Percentiles rank a stretch among this genome's conserved stretches.
Evolutionary conservation across 2,113 vertebrate genomes (phyloP).

Genomic region (Antechinus stuartii): DNA sequence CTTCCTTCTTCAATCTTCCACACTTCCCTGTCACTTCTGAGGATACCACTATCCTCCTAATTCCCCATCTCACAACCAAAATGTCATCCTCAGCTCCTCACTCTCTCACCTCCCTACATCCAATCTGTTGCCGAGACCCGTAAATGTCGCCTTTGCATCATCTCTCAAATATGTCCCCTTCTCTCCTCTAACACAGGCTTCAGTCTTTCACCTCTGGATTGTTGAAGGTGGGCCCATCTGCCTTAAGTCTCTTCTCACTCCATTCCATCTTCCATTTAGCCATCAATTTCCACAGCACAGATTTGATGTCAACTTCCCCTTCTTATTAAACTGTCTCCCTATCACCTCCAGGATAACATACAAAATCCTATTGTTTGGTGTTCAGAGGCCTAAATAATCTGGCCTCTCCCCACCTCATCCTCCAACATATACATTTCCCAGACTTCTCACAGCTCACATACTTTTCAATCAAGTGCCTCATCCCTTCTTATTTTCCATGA

Average conservation of each 20-base stretch:
- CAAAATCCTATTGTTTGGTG: too few relatives aligned
- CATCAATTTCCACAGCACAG: neutral
- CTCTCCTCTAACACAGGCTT: neutral
- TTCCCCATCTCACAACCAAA: too few relatives aligned
- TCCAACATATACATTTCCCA: neutral
- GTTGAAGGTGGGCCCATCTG: neutral
- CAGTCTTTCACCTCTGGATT: neutral
- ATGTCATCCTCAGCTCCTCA: too few relatives aligned
- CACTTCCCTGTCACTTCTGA: too few relatives aligned
- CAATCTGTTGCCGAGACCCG: too few relatives aligned
- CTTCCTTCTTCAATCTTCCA: too few relatives aligned
- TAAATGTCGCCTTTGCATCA: neutral
- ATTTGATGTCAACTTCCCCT: neutral
- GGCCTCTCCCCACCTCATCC: too few relatives aligned
- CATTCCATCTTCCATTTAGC: neutral
- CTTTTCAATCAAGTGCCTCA: neutral
- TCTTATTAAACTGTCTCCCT: too few relatives aligned
- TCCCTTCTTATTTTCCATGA: neutral
- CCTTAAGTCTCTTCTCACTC: too few relatives aligned
- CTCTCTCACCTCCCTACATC: too few relatives aligned
- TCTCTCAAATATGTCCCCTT: neutral
- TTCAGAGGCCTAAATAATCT: neutral
- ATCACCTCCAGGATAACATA: neutral
- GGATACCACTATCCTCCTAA: too few relatives aligned
- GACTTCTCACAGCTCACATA: neutral